Base-by-base conservation (phyloP, 1,140 invertebrate genomes). In the Atta texana region DNA sequence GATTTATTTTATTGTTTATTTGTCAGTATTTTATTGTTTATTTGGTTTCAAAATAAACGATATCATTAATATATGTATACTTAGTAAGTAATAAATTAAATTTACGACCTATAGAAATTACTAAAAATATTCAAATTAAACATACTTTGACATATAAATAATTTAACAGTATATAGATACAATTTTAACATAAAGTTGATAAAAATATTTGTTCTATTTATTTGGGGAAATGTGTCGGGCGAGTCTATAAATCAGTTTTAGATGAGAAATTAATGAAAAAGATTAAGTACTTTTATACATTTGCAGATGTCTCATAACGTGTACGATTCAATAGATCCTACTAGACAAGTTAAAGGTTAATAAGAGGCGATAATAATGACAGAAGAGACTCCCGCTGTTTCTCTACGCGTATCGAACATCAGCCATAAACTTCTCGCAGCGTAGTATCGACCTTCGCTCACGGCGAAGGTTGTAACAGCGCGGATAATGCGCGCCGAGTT, bases 371-470 rank as follows among this genome's bases (percentile, higher is more conserved):
- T 81, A 39, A 24, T 59, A 61, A 82, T 31, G 69, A 84, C 24
- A 74, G n/a, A 31, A 61, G 24, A 82, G 53, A 24, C 53, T 82
- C 34, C 14, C 34, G 21, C 44, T 51, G 57, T 31, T 51, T 84
- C 24, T 57, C 21, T 44, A 16, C 63, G 64, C 63, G 21, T 57
- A 81, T 81, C 77, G 21, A 57, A 53, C 64, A 71, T 81, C 64
- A 44, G 69, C 39, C 44, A 39, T 84, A 75, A 75, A 74, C 55
- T 34, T 75, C 39, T 61, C 39, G 34, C 8, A 39, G 53, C 21
- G 64, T 49, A 8, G 21, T 28, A 61, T 61, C 69, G 80, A 75
- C 21, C 78, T 71, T 81, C 64, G 66, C 51, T 81, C 66, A 81
- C 64, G 78, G 64, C 78, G 59, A 78, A 81, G 66, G 66, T 24